Percentiles rank a stretch among this genome's conserved stretches.
These are phyloP conservation scores for Thamnophis elegans DNA, from an alignment of 2,797 vertebrate species.

Conservation along the genomic window DNA sequence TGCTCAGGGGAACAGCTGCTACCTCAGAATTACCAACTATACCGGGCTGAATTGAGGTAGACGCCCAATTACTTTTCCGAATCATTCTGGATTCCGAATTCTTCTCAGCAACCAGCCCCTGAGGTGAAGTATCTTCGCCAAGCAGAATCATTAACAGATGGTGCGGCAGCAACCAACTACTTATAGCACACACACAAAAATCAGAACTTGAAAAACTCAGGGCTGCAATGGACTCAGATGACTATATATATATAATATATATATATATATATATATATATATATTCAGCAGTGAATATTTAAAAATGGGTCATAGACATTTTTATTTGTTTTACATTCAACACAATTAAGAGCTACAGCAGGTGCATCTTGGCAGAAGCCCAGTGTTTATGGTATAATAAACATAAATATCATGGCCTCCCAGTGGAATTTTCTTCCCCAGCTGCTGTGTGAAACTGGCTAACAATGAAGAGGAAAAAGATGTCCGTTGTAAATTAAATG, in stretches of 20 bases:
- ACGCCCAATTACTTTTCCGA: background rate
- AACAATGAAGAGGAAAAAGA: background rate
- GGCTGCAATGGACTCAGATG: background rate
- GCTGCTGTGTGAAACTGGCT: constrained; percentile 2
- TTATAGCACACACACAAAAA: background rate
- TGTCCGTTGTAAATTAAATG: background rate
- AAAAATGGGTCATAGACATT: background rate
- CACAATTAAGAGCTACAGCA: constrained; percentile 6
- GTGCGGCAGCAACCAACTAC: background rate
- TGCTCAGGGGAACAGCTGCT: background rate
- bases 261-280: too few species aligned
- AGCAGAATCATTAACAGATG: constrained; percentile 2
- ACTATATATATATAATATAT: too few species aligned
- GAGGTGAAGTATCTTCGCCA: constrained; percentile 11
- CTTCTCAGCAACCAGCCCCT: background rate
- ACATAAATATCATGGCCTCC: background rate
- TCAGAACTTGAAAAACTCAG: background rate
- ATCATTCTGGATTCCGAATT: constrained; percentile 7
- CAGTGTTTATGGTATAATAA: background rate
- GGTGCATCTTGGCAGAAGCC: background rate
- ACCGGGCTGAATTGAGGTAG: background rate
- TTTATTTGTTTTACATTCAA: constrained; percentile 15
- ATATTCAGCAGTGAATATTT: background rate
- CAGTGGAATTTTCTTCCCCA: background rate
- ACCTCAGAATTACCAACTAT: constrained; percentile 7